These are phyloP conservation scores for Quadroppia sp. DNA, from an alignment of 2,888 invertebrate species.

Conservation along the genomic window DNA sequence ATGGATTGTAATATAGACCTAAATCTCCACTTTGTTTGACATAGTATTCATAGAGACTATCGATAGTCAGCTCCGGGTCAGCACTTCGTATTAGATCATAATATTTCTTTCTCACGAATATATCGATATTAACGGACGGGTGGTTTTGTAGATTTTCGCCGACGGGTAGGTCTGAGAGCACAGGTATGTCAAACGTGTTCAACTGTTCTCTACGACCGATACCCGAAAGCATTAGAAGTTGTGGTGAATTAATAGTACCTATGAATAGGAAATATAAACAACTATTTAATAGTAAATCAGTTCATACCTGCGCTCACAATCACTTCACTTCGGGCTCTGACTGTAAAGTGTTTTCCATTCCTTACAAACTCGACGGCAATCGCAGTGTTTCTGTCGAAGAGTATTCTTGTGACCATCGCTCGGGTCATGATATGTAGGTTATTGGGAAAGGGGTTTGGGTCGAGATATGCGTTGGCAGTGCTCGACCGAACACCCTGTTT, in stretches of 20 bases:
- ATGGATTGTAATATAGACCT: background rate
- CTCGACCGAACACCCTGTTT: constrained; percentile 71
- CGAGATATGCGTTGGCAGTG: constrained; percentile 77
- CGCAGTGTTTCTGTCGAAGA: constrained; percentile 50
- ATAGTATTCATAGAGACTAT: background rate
- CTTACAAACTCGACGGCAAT: constrained; percentile 52
- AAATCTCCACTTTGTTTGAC: background rate
- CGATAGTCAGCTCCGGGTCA: background rate
- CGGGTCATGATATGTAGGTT: constrained; percentile 80
- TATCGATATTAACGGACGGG: background rate
- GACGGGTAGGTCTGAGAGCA: constrained; percentile 56
- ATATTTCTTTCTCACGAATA: background rate
- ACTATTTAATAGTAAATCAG: background rate
- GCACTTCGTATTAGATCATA: background rate
- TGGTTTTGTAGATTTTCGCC: constrained; percentile 58
- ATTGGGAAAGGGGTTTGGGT: constrained; percentile 70
- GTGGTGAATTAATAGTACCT: constrained; percentile 54
- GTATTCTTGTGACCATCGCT: constrained; percentile 57
- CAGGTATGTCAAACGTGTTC: constrained; percentile 53
- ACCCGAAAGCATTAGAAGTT: constrained; percentile 53
- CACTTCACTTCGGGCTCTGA: constrained; percentile 50
- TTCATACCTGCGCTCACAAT: too few species aligned
- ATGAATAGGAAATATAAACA: background rate
- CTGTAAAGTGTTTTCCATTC: constrained; percentile 42
- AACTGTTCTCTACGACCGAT: too few species aligned